phyloP scores from a whole-genome alignment of 2,797 vertebrate genomes.

The Eleutherodactylus coqui region DNA sequence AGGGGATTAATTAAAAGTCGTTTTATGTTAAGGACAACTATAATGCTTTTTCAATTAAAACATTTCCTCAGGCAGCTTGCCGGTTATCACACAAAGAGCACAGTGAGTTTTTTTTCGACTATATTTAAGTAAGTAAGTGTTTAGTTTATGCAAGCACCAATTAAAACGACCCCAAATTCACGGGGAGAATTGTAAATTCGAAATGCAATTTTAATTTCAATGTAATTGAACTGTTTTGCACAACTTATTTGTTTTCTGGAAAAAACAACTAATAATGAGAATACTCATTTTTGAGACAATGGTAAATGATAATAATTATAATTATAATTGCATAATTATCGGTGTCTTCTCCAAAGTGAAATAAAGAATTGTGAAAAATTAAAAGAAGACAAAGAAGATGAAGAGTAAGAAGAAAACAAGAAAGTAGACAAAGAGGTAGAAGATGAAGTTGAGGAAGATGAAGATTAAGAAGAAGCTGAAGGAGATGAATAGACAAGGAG shows the following conservation, averaged over 20 bases:
- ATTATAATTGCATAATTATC: too few relatives aligned
- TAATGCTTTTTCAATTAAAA: slow-evolving; percentile 61
- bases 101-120: slow-evolving; percentile 34
- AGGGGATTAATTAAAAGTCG: slow-evolving; percentile 55
- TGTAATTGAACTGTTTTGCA: not conserved
- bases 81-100: slow-evolving; percentile 35
- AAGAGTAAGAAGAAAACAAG: too few relatives aligned
- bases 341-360: too few relatives aligned
- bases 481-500: too few relatives aligned
- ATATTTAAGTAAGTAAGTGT: slow-evolving; percentile 40
- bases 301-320: not conserved
- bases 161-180: not conserved
- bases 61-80: slow-evolving; percentile 39
- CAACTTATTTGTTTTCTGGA: not conserved
- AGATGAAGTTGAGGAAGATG: too few relatives aligned
- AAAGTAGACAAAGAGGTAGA: too few relatives aligned
- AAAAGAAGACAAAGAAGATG: too few relatives aligned
- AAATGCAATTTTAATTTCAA: not conserved
- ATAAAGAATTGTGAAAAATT: too few relatives aligned
- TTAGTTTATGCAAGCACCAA: slow-evolving; percentile 10
- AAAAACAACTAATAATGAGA: not conserved
- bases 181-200: not conserved
- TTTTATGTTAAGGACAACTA: slow-evolving; percentile 53
- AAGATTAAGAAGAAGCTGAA: too few relatives aligned
- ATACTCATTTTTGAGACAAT: not conserved